Evolutionary conservation across 37 sponge, comb jelly and placozoan genomes (phyloP).

Genomic region (Oopsacas minuta): DNA sequence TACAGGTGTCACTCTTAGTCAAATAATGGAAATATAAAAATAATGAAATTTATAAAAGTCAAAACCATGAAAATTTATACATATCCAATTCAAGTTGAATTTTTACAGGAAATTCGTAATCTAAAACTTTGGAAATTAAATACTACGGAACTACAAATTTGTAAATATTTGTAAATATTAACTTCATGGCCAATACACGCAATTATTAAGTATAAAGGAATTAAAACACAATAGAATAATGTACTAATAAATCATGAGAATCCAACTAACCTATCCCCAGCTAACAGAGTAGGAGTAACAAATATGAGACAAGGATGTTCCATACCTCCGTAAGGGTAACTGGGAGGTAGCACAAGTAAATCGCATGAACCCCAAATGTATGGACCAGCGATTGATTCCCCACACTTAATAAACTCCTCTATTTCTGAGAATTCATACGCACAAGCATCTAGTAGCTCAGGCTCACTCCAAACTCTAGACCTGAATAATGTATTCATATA

Average conservation of each 20-base stretch:
- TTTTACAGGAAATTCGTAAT: too few relatives aligned
- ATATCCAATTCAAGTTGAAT: too few relatives aligned
- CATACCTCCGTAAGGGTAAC: constrained; percentile 93
- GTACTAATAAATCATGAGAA: background rate
- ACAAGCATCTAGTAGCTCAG: constrained; percentile 49
- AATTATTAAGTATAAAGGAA: too few relatives aligned
- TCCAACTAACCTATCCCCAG: constrained; percentile 22
- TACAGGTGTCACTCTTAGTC: too few relatives aligned
- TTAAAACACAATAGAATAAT: too few relatives aligned
- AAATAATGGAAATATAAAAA: too few relatives aligned
- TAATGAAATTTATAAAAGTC: too few relatives aligned
- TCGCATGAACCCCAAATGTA: constrained; percentile 88
- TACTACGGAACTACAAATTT: too few relatives aligned
- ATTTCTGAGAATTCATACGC: constrained; percentile 74
- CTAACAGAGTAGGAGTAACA: constrained; percentile 75
- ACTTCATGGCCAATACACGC: too few relatives aligned
- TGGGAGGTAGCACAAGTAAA: constrained; percentile 76
- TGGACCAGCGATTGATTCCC: constrained; percentile 65
- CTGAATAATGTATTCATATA: constrained; percentile 2
- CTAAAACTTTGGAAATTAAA: too few relatives aligned
- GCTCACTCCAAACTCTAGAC: constrained; percentile 73
- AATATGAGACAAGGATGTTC: constrained; percentile 89
- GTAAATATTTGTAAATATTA: too few relatives aligned
- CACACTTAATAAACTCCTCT: constrained; percentile 55
- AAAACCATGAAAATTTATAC: too few relatives aligned